A percentile compares a stretch with the other conserved stretches of the same genome.
phyloP scores from a whole-genome alignment of 1,140 invertebrate species.

The Chironomus striatipennis region DNA sequence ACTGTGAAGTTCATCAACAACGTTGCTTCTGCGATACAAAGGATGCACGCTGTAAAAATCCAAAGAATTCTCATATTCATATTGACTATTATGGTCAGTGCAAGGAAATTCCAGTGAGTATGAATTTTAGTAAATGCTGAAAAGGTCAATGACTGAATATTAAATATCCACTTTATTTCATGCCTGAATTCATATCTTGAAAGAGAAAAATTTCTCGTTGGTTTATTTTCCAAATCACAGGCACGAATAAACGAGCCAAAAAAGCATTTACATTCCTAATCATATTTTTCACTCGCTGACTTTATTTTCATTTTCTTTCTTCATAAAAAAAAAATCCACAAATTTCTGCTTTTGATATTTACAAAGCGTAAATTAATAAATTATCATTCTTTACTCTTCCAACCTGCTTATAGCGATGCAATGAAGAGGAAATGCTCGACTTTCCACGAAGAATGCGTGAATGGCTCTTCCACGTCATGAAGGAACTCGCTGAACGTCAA shows the following conservation, averaged over 20 bases:
- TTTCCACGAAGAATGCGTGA: constrained; percentile 91
- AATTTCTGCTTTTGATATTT: background rate
- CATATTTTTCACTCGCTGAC: background rate
- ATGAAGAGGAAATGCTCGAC: constrained; percentile 74
- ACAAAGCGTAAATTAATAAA: background rate
- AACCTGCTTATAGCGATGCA: constrained; percentile 52
- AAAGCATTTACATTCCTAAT: background rate
- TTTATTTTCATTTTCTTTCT: background rate
- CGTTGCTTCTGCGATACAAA: constrained; percentile 77
- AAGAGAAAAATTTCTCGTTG: too few relatives aligned
- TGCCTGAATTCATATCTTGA: too few relatives aligned
- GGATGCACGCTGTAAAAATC: constrained; percentile 60
- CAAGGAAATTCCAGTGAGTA: constrained; percentile 61
- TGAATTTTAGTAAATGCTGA: background rate
- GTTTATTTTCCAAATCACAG: background rate
- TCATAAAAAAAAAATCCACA: background rate
- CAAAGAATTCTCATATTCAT: constrained; percentile 76
- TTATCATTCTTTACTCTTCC: constrained; percentile 25
- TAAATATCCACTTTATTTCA: too few relatives aligned
- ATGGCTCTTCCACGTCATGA: constrained; percentile 95
- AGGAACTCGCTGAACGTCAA: constrained; percentile 81
- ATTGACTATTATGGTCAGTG: constrained; percentile 88
- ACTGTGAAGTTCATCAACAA: constrained; percentile 86
- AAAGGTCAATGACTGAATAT: background rate
- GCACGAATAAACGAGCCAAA: background rate